Base-by-base conservation (phyloP, 2,888 invertebrate genomes). In the Oscheius myriophilus region DNA sequence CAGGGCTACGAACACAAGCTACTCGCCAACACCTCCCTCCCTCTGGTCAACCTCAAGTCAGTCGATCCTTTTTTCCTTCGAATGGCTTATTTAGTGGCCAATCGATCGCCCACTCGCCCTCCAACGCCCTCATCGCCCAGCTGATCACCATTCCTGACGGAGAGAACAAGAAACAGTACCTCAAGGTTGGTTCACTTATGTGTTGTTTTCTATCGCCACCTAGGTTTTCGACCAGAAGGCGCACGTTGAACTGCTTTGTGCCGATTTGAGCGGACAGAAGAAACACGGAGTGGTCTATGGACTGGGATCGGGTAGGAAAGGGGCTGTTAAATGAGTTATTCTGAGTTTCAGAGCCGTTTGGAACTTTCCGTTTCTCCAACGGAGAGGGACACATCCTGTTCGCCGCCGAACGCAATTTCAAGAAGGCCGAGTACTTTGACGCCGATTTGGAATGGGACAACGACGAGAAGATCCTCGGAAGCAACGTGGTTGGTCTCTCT, bases 341-440 rank as follows among this genome's bases (percentile, higher is more conserved):
- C n/a, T n/a, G n/a, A n/a, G 14, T 18, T 67, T 64, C 43, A 74
- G 74, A 68, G 11, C 78, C 78, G 14, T 84, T 86, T 61, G 84
- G 83, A 11, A 63, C 69, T 2, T 61, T 84, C 12, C 55, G 72
- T 3, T 86, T 82, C 73, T 84, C 84, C 7, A 61, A 76, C 49
- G 81, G 79, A 21, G 85, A 82, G 59, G 83, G 83, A 14, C 80
- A 83, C 51, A 67, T 86, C 9, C 64, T 86, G 61, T 86, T 83
- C 69, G 75, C 81, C 18, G 86, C 86, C 9, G 86, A 86, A 67
- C 69, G 75, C 26, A 65, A 71, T 25, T 54, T 16, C 16, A 86
- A 84, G 67, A 57, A 73, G n/a, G 57, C 81, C 0, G 72, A 82
- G 18, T 85, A 73, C 71, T 84, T 80, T 69, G 84, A 85, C 57